Evolutionary conservation across 2,113 vertebrate genomes (phyloP), one percentile per base, ranked within the genome.

Genomic region (Archilochus colubris): DNA sequence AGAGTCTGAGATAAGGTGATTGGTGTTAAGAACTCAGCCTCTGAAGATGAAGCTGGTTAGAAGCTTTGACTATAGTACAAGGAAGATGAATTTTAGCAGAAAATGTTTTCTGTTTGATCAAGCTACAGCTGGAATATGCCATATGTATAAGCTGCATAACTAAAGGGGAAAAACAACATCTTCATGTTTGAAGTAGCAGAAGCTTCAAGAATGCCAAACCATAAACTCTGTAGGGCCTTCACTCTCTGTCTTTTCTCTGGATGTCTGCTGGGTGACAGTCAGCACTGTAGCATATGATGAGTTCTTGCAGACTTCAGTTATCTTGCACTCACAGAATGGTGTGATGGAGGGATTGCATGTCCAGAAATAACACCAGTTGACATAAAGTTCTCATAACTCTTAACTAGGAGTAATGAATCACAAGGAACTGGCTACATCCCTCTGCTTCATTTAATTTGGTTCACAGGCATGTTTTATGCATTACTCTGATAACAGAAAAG

Each of bases 321-420:
- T 61, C 70, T 76, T 64, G 44, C 40, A 7, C 27, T 84, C 48
- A 12, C 16, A 64, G 30, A 38, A 51, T 73, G 46, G 46, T 0
- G 2, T 72, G 43, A 40, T 44, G 54, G 54, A 48, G 25, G 10
- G 58, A 64, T 72, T 84, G 50, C 14, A 7, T 0, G 0, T 31
- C 55, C 0, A 0, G 55, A 59, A 79, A 22, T 30, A 69, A 25
- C 2, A 0, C 59, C 33, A 24, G 8, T 51, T 85, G 11, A 6
- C 5, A 0, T 61, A 61, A 61, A 53, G 7, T 40, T 85, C 33
- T 82, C 8, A 3, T 70, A n/a, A 18, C 6, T 79, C 22, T 75
- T 53, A 84, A 53, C 14, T 21, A 64, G 67, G 12, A 59, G 40
- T 19, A 64, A 38, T 25, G 59, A 83, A 23, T 77, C 51, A 22